Evolutionary conservation across 2,888 invertebrate genomes (phyloP), one percentile per base, ranked within the genome.

Genomic region (Dynastes grantii): DNA sequence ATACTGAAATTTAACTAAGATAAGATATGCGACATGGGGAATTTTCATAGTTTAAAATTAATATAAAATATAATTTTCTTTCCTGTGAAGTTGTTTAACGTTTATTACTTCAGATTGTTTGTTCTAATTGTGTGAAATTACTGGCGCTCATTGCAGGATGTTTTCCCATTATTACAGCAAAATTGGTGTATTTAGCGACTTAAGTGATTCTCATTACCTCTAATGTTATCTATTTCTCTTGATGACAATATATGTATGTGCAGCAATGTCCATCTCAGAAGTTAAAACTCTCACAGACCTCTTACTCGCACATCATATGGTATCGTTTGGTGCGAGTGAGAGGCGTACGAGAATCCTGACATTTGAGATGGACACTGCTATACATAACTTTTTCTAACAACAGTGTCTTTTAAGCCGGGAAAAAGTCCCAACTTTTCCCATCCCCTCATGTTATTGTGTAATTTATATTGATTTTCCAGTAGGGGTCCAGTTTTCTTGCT

Each of bases 91-190:
- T 58, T 70, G 53, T 58, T 73, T 37, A 73, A 55, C 73, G 58
- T 73, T 73, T 73, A 73, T 73, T 73, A 58, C 73, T 73, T 55
- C 73, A 73, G 58, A 73, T 73, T 73, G 73, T 73, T 73, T 73
- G 73, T 73, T 73, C 58, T 73, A 73, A 73, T 73, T 58, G 58
- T 73, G 73, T 73, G 22, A 58, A 16, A 73, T 73, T 73, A 73
- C 73, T 58, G 73, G 37, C 51, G 68, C 49, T 73, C 58, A 73
- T 73, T 73, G 58, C 73, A 73, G 73, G 73, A 73, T 73, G 73
- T 73, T 73, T 73, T 73, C 58, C 55, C 73, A 73, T 58, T 40
- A 73, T 73, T 73, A 73, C 58, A 61, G 37, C 58, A 58, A 73
- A 73, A 73, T 73, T 73, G 73, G 58, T 73, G 40, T 16, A 73